Evolutionary conservation across 2,797 vertebrate species (phyloP).

Genomic region (Dendrocincla fuliginosa): DNA sequence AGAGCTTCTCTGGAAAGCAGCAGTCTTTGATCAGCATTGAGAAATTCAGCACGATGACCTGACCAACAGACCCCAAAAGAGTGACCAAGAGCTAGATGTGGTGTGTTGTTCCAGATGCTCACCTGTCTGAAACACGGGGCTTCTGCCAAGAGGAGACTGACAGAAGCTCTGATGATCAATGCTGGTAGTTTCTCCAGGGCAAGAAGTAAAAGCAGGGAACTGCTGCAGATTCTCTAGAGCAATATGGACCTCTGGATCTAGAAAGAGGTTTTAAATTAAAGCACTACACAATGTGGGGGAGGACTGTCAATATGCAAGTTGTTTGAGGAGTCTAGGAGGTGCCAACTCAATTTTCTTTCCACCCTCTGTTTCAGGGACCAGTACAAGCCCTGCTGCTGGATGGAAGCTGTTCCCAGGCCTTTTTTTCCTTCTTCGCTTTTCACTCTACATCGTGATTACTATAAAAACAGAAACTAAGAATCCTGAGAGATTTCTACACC

Average conservation of each 20-base stretch:
- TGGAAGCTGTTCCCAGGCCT: neutral
- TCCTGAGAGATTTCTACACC: neutral
- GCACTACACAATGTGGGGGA: neutral
- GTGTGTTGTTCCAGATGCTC: constrained; percentile 1
- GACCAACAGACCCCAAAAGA: neutral
- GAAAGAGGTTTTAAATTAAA: constrained; percentile 46
- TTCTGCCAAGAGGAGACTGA: constrained; percentile 84
- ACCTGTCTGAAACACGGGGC: constrained; percentile 82
- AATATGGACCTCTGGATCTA: constrained; percentile 96
- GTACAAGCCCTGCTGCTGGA: constrained; percentile 6
- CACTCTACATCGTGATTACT: neutral
- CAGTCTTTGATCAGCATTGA: neutral
- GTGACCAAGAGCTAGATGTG: neutral
- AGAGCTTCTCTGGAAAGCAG: neutral
- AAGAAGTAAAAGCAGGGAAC: constrained; percentile 93
- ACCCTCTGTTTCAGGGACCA: neutral
- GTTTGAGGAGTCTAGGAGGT: constrained; percentile 15
- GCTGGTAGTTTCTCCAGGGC: constrained; percentile 57
- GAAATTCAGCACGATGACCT: neutral
- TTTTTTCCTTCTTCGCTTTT: neutral
- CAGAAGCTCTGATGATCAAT: constrained; percentile 60
- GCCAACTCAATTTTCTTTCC: constrained; percentile 19
- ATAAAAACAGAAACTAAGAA: constrained; percentile 7
- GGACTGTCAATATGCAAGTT: constrained; percentile 19
- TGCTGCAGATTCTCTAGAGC: constrained; percentile 96